Base-by-base conservation (phyloP, 2,797 vertebrate species). In the Spondyliosoma cantharus region DNA sequence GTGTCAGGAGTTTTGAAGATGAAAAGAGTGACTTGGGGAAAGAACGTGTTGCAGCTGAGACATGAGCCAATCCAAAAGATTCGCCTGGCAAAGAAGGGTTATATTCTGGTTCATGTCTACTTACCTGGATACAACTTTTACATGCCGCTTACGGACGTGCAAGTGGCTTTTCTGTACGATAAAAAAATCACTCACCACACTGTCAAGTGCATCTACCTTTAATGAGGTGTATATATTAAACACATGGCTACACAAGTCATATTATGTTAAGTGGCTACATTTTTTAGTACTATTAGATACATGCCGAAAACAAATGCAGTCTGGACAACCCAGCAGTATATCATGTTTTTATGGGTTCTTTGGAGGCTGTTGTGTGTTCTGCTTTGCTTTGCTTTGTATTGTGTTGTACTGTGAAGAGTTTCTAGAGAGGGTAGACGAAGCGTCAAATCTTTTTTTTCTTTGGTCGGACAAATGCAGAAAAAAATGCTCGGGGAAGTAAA, bases 131-230 rank as follows among this genome's bases (percentile, higher is more conserved):
- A 42, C 37, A 80, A 85, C 87, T 85, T 89, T 93, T 79, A 76
- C 59, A 63, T 83, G 92, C 49, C 77, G 83, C 89, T 93, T 93
- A 88, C 76, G 89, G 86, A 54, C 80, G 68, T 87, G 54, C 85
- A 92, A 81, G 84, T 86, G 87, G 85, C 74, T 90, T 89, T 75
- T 92, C 93, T 94, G 92, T 82, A 75, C 81, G 78, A 90, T 83
- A 83, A 80, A 87, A 75, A 89, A 60, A 82, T 80, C 61, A 84
- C 88, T 90, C 81, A 92, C 86, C 53, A 80, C 37, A 76, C 52
- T 72, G 61, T 83, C 61, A 90, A 62, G 73, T 69, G 71, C 22
- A 74, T 80, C 56, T 67, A 45, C 17, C 48, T 65, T 68, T 29
- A 64, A 63, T 25, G 7, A 32, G 60, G 19, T 65, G 19, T 37